phyloP scores from a whole-genome alignment of 2,797 vertebrate genomes.

The Melanotaenia trifasciata region DNA sequence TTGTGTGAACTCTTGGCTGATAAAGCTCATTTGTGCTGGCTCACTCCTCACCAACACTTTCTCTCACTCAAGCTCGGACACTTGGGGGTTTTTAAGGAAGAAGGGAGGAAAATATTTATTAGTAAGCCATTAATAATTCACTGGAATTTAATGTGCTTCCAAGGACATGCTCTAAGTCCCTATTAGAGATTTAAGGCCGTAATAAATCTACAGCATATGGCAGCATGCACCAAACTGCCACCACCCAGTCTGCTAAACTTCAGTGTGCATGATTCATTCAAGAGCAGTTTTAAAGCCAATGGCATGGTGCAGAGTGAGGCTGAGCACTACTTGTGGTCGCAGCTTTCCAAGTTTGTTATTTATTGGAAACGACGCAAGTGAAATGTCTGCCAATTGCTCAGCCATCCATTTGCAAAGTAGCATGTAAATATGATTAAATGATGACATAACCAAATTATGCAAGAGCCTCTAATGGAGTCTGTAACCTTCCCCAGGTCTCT shows the following conservation, averaged over 20 bases:
- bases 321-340: constrained; percentile 7
- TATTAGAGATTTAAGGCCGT: constrained; percentile 39
- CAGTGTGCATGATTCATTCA: constrained; percentile 46
- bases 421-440: constrained; percentile 73
- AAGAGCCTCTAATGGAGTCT: constrained; percentile 68
- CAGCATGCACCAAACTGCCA: constrained; percentile 22
- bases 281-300: constrained; percentile 32
- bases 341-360: constrained; percentile 45
- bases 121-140: constrained; percentile 58
- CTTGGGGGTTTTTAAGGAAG: constrained; percentile 32
- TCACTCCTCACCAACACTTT: constrained; percentile 6
- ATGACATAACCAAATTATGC: constrained; percentile 68
- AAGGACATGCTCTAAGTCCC: constrained; percentile 54
- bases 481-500: constrained; percentile 45
- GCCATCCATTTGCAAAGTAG: constrained; percentile 56
- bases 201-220: constrained; percentile 54
- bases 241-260: constrained; percentile 39
- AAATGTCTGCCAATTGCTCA: constrained; percentile 54
- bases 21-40: constrained; percentile 20
- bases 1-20: constrained; percentile 32
- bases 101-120: constrained; percentile 49
- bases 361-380: constrained; percentile 33
- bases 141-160: constrained; percentile 44
- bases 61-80: constrained; percentile 11
- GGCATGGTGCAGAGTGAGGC: constrained; percentile 22